Percentiles rank a stretch among this genome's conserved stretches.
Conservation (phyloP, 1,140 invertebrate species). For the Lethocerus indicus region DNA sequence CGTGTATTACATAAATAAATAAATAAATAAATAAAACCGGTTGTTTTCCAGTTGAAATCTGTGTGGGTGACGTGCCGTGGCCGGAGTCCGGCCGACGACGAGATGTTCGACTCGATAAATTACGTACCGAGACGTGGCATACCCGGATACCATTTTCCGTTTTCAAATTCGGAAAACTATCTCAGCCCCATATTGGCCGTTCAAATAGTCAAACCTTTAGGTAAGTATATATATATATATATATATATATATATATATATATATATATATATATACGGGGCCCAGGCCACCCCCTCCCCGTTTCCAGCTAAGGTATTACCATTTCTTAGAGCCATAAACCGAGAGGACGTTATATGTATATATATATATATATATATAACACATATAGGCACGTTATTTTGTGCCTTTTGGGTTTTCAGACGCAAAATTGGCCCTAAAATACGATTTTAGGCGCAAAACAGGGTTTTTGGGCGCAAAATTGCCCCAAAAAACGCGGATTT, state of each 20-base stretch:
- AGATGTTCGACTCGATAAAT: constrained; percentile 31
- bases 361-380: background rate
- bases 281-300: no score
- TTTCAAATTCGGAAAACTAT: constrained; percentile 29
- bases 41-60: constrained; percentile 21
- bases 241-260: background rate
- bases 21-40: background rate
- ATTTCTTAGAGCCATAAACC: no score
- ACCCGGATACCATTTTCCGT: constrained; percentile 26
- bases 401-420: background rate
- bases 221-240: constrained; percentile 14
- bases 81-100: constrained; percentile 33
- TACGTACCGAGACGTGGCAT: constrained; percentile 28
- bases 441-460: no score
- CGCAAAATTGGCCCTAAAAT: no score
- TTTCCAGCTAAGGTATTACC: no score
- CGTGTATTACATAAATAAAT: background rate
- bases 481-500: no score
- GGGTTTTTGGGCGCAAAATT: no score
- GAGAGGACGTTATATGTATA: no score
- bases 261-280: background rate
- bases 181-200: constrained; percentile 38
- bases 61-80: constrained; percentile 38
- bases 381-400: background rate
- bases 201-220: constrained; percentile 27